These are phyloP conservation scores for Euphydryas editha DNA, from an alignment of 2,888 invertebrate species.

Conservation along the genomic window DNA sequence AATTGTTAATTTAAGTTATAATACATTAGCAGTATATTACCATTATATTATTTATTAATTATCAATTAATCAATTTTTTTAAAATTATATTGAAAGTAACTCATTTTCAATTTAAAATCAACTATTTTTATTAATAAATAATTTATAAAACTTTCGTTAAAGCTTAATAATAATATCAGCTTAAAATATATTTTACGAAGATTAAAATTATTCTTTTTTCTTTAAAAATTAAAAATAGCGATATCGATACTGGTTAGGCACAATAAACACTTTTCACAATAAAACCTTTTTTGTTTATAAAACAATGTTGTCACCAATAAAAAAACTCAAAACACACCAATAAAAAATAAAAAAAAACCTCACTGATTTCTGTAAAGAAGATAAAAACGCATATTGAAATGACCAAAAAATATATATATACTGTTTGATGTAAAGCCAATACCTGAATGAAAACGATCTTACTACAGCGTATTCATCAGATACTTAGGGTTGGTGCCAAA, in stretches of 20 bases:
- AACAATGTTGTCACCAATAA: not conserved
- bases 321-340: conserved; percentile 10
- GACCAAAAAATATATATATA: conserved; percentile 33
- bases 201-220: no score
- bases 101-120: no score
- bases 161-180: no score
- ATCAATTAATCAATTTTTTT: no score
- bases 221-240: no score
- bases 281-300: not conserved
- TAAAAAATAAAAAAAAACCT: conserved; percentile 48
- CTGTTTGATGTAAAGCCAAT: conserved; percentile 14
- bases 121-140: no score
- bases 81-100: no score
- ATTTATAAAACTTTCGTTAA: no score
- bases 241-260: not conserved
- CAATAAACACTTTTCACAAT: not conserved
- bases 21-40: no score
- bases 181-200: no score
- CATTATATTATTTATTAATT: no score
- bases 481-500: not conserved
- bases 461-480: not conserved
- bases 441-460: conserved; percentile 14
- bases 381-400: conserved; percentile 64
- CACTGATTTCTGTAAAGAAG: conserved; percentile 72
- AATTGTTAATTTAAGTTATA: no score